A percentile compares a stretch with the other conserved stretches of the same genome.
Conservation (phyloP, 2,888 invertebrate species). For the Campoletis raptor region DNA sequence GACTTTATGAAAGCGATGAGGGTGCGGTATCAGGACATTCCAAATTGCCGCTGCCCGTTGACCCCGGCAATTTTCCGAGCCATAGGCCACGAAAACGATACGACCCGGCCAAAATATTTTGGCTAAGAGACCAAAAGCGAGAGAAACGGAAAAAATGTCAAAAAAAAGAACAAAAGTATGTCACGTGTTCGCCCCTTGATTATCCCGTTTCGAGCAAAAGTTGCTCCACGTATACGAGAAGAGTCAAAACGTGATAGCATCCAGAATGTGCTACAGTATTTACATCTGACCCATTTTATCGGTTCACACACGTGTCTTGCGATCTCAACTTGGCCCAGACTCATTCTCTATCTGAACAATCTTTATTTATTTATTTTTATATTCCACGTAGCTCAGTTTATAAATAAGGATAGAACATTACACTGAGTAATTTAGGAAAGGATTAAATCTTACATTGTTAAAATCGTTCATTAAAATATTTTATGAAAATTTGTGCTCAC, state of each 20-base stretch:
- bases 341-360: slow-evolving; percentile 28
- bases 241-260: slow-evolving; percentile 34
- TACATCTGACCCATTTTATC: slow-evolving; percentile 44
- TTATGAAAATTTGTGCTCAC: no score
- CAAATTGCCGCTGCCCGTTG: slow-evolving; percentile 55
- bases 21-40: slow-evolving; percentile 60
- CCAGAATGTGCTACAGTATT: slow-evolving; percentile 5
- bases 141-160: slow-evolving; percentile 29
- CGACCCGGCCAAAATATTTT: slow-evolving; percentile 62
- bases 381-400: background rate
- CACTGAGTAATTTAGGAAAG: background rate
- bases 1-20: slow-evolving; percentile 62
- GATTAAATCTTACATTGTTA: background rate
- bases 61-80: slow-evolving; percentile 73
- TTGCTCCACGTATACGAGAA: slow-evolving; percentile 19
- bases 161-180: slow-evolving; percentile 49
- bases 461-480: background rate
- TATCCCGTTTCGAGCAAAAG: slow-evolving; percentile 35
- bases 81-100: slow-evolving; percentile 69
- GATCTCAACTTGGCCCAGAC: slow-evolving; percentile 30
- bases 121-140: slow-evolving; percentile 21
- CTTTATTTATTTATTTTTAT: background rate
- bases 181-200: slow-evolving; percentile 46
- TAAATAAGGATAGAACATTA: background rate
- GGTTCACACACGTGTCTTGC: slow-evolving; percentile 39